Base-by-base conservation (phyloP, 92 coral and sea anemone genomes). In the Chrysogorgia sp. region DNA sequence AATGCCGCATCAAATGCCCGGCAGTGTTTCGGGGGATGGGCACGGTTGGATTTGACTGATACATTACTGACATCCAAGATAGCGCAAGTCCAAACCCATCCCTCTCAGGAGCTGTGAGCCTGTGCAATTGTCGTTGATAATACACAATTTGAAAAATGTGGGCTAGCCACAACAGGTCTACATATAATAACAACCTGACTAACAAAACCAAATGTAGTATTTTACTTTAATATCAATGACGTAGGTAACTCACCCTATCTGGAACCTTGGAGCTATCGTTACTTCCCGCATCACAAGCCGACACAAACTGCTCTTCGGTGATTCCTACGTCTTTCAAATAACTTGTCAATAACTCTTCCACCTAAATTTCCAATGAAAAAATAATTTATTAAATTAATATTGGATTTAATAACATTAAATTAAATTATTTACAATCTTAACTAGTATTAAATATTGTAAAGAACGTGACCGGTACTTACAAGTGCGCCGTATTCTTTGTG, bases 311-410 rank as follows among this genome's bases (percentile, higher is more conserved):
- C 52, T 94, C 97, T 34, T 85, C 92, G 20, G 92, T 79, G 45
- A 94, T 91, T 17, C 98, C 98, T 63, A 94, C 92, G 82, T 94
- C 98, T 41, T 91, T 90, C 19, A 94, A 50, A 79, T 91, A 91
- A 63, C 98, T 89, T 48, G 98, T 74, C 65, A 94, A 81, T 20
- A 94, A 67, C n/a, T 88, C 82, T 68, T 94, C 98, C 40, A 94
- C 98, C 98, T 94, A 41, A 7, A 28, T 13, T 26, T 29, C 13
- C 19, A 32, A 0, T 20, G 49, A 2, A 49, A 26, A 22, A 32
- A 41, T 10, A 43, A 13, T 35, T 34, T 1, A 37, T 37, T 37
- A 4, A 4, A 37, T 37, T 4, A 52, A 52, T 52, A 52, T 52
- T 52, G 3, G 43, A 37, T n/a, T 47, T 15, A 23, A 13, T 2